phyloP scores from a whole-genome alignment of 1,140 invertebrate genomes.

The Papilio polyxenes region DNA sequence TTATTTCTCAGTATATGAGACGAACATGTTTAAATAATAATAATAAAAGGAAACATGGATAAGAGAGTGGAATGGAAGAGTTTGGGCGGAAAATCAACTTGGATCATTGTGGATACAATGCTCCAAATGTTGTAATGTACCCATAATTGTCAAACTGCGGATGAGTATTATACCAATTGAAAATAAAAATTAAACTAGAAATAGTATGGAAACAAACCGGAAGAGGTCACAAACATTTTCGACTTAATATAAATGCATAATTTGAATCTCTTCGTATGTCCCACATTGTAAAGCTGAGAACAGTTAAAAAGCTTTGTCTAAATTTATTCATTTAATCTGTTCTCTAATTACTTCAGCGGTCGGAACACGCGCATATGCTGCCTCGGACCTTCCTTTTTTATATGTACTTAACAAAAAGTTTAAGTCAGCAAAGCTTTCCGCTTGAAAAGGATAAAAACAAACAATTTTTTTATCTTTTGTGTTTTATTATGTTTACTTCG shows the following conservation, averaged over 20 bases:
- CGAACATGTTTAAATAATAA: neutral
- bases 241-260: conserved; percentile 4
- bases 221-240: neutral
- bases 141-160: no score
- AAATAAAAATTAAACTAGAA: neutral
- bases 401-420: conserved; percentile 18
- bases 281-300: conserved; percentile 7
- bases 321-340: conserved; percentile 20
- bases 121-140: neutral
- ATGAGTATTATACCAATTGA: no score
- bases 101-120: neutral
- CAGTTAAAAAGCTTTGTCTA: neutral
- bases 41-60: neutral
- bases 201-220: neutral
- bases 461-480: neutral
- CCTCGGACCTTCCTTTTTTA: conserved; percentile 6
- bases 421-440: conserved; percentile 2
- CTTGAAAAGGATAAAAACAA: neutral
- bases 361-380: neutral
- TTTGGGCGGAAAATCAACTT: no score
- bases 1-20: conserved; percentile 1
- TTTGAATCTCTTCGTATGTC: neutral
- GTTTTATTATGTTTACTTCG: no score
- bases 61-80: no score
- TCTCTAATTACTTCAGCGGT: conserved; percentile 2